phyloP scores from a whole-genome alignment of 2,797 vertebrate genomes.

The Halcyon leucocephala region DNA sequence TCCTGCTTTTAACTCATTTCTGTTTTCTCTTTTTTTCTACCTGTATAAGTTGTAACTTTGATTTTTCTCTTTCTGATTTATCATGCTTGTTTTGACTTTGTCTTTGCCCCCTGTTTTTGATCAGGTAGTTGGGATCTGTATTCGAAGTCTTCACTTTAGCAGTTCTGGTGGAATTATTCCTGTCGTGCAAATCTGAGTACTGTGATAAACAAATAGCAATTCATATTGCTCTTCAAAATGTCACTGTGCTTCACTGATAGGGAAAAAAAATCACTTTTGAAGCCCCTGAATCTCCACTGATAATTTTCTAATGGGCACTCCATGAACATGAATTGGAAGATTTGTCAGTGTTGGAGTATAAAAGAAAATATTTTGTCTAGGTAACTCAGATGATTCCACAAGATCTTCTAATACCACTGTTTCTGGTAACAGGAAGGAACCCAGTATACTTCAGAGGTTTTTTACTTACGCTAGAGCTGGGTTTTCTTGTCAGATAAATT shows the following conservation, averaged over 20 bases:
- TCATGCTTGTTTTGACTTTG: neutral
- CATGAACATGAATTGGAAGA: neutral
- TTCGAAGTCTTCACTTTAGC: neutral
- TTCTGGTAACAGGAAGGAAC: neutral
- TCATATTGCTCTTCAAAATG: neutral
- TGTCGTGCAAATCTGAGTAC: neutral
- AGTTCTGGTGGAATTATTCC: neutral
- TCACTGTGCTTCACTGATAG: neutral
- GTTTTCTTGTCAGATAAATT: neutral
- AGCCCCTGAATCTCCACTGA: neutral
- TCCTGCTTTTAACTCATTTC: neutral
- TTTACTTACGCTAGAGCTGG: neutral
- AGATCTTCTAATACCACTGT: neutral
- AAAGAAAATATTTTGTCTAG: conserved; percentile 2
- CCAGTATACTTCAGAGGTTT: neutral
- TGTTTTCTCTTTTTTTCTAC: neutral
- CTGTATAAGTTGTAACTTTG: neutral
- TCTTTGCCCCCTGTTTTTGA: neutral
- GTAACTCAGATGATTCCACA: neutral
- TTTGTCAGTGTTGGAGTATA: neutral
- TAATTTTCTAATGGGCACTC: conserved; percentile 6
- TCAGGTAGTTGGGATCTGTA: neutral
- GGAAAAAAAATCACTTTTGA: neutral
- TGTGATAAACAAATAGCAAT: neutral
- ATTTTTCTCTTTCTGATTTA: neutral